These are phyloP conservation scores for Thumatha senex DNA, from an alignment of 2,888 invertebrate species.

Conservation along the genomic window DNA sequence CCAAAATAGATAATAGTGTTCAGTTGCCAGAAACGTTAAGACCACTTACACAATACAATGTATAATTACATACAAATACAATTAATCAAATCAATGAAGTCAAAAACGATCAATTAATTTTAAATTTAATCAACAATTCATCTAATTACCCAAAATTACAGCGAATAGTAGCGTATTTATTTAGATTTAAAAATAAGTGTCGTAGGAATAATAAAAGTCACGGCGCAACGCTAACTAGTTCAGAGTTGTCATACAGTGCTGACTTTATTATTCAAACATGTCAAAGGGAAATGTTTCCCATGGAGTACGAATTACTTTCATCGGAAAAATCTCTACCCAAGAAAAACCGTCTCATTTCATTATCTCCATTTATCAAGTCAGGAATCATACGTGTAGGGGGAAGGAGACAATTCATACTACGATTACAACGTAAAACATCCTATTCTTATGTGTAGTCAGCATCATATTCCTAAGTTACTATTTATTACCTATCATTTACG, in stretches of 20 bases:
- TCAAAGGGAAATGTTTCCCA: slow-evolving; percentile 1
- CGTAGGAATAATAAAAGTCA: background rate
- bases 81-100: too few species aligned
- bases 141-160: slow-evolving; percentile 1
- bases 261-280: background rate
- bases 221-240: background rate
- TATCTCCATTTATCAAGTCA: too few species aligned
- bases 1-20: background rate
- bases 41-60: background rate
- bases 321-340: background rate
- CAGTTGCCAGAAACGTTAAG: background rate
- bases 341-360: slow-evolving; percentile 1
- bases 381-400: background rate
- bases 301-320: background rate
- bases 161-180: too few species aligned
- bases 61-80: too few species aligned
- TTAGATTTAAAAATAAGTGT: background rate
- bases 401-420: too few species aligned
- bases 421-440: too few species aligned
- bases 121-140: slow-evolving; percentile 1
- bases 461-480: slow-evolving; percentile 1
- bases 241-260: background rate
- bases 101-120: background rate
- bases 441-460: background rate
- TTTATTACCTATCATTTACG: too few species aligned